Conservation (phyloP, 2,113 vertebrate species). For the Tetraodon nigroviridis region DNA sequence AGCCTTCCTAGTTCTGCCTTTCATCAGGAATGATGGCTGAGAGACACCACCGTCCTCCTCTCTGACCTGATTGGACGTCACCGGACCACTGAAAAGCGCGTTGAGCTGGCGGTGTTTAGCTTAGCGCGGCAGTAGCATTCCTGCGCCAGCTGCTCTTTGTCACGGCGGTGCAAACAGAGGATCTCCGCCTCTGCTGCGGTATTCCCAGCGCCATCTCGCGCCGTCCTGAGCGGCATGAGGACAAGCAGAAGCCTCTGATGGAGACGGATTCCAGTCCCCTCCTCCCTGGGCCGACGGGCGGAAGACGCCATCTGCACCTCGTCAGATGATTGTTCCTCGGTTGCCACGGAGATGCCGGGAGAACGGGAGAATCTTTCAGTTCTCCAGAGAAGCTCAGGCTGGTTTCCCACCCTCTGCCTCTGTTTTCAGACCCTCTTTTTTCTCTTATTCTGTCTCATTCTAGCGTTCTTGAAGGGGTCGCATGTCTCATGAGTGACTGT, state of each 20-base stretch:
- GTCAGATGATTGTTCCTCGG: conserved; percentile 60
- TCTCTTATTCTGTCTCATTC: conserved; percentile 10
- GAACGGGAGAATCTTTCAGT: conserved; percentile 54
- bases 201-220: too few relatives aligned
- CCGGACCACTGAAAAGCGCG: too few relatives aligned
- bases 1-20: too few relatives aligned
- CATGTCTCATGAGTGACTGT: conserved; percentile 20
- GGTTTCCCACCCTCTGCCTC: conserved; percentile 29
- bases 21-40: too few relatives aligned
- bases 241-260: too few relatives aligned
- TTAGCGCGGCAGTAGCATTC: conserved; percentile 8
- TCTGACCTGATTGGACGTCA: too few relatives aligned
- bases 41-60: too few relatives aligned
- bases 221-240: too few relatives aligned
- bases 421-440: not conserved
- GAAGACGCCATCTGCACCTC: conserved; percentile 6
- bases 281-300: too few relatives aligned
- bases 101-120: not conserved
- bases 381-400: conserved; percentile 52
- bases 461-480: not conserved
- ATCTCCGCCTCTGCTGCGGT: too few relatives aligned
- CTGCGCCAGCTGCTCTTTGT: conserved; percentile 12
- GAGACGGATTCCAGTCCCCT: too few relatives aligned
- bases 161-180: not conserved
- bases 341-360: conserved; percentile 60